Base-by-base conservation (phyloP, 2,888 invertebrate species). In the Malacosoma neustria region DNA sequence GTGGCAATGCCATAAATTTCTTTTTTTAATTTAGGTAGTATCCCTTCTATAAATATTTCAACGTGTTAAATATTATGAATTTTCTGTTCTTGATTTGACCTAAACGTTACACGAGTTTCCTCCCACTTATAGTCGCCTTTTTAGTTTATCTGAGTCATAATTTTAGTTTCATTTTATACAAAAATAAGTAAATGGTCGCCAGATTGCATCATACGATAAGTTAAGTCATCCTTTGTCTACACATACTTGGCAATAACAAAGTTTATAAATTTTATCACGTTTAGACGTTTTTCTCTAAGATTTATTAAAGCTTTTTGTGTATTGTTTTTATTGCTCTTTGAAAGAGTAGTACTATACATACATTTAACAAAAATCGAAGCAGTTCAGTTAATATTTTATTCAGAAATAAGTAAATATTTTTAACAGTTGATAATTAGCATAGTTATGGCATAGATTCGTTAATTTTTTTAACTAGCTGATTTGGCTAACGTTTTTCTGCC, bases 81-180 rank as follows among this genome's bases (percentile, higher is more conserved):
- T 31, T 31, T 31, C 6, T n/a, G n/a, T n/a, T 2, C 22, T 22
- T 22, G 22, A 22, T 7, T 22, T 2, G 5, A 7, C 22, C 6
- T 22, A 22, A 22, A 22, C 22, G 22, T 22, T 7, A 22, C 22
- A 22, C 9, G 5, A 22, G 5, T 22, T 22, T 9, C 22, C 9
- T 22, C 22, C 22, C 22, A 22, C 22, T 22, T 41, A 36, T 38
- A 6, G 9, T 22, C 22, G 33, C 35, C 5, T 22, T 22, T 22
- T 22, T 22, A 9, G 22, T 3, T 22, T 22, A 22, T 22, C 22
- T 22, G 5, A 9, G 5, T 22, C 22, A 22, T 22, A 7, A 22
- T 22, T 22, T 22, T 22, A 22, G 9, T 22, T 22, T 22, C 9
- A 22, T 22, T 22, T 22, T 22, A 22, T 5, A 22, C 22, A 22